These are phyloP conservation scores for Argyresthia goedartella DNA, from an alignment of 2,888 invertebrate genomes.

Conservation along the genomic window DNA sequence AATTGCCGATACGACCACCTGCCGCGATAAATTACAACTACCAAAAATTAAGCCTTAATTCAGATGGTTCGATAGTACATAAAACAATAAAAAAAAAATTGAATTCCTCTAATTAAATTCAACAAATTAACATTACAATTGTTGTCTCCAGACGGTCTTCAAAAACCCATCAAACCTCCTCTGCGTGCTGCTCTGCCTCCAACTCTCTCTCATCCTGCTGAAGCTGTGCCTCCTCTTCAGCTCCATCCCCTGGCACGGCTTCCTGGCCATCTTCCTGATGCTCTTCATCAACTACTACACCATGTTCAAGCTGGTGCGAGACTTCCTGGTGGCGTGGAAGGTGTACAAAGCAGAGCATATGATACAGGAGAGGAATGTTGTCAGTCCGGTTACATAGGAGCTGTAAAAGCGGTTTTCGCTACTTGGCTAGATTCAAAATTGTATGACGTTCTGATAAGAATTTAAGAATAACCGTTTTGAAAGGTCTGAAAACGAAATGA, in stretches of 20 bases:
- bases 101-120: too few species aligned
- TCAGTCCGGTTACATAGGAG: slow-evolving; percentile 10
- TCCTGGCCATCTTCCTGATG: slow-evolving; percentile 86
- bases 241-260: slow-evolving; percentile 92
- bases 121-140: too few species aligned
- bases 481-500: too few species aligned
- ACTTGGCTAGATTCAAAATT: neutral
- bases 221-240: slow-evolving; percentile 85
- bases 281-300: slow-evolving; percentile 93
- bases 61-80: too few species aligned
- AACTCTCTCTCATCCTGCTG: slow-evolving; percentile 77
- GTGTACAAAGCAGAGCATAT: slow-evolving; percentile 81
- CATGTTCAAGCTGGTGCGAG: slow-evolving; percentile 89
- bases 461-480: neutral
- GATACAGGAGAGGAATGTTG: slow-evolving; percentile 72
- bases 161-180: slow-evolving; percentile 85
- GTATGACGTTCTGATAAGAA: neutral
- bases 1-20: too few species aligned
- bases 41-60: too few species aligned
- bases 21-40: too few species aligned
- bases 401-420: neutral
- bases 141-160: slow-evolving; percentile 80
- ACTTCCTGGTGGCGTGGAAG: slow-evolving; percentile 87
- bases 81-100: too few species aligned
- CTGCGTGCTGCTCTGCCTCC: slow-evolving; percentile 79